These are phyloP conservation scores for Thamnophis elegans DNA, from an alignment of 2,797 vertebrate species.

Conservation along the genomic window DNA sequence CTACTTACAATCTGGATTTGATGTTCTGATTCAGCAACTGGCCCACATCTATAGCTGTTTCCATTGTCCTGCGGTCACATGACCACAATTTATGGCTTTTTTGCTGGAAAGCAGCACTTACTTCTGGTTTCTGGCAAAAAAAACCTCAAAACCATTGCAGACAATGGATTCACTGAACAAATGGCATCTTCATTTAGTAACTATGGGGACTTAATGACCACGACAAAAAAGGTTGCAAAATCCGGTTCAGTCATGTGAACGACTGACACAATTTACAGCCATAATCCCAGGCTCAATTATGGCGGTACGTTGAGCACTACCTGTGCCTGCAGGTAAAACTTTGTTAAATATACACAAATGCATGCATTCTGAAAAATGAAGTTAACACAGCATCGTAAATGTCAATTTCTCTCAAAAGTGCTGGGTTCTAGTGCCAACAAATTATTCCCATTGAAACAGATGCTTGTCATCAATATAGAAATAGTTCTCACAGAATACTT, in stretches of 20 bases:
- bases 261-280: background rate
- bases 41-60: background rate
- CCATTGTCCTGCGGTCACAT: background rate
- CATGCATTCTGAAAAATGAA: background rate
- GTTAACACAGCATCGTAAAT: background rate
- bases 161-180: background rate
- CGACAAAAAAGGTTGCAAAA: background rate
- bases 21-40: background rate
- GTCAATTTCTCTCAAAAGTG: background rate
- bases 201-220: background rate
- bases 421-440: background rate
- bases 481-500: background rate
- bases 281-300: background rate
- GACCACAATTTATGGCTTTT: background rate
- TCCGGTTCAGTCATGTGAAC: background rate
- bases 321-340: background rate
- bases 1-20: background rate
- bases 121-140: background rate
- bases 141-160: background rate
- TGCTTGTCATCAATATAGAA: background rate
- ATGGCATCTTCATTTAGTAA: background rate
- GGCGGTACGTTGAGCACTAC: background rate
- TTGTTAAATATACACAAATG: background rate
- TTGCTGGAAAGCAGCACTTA: background rate
- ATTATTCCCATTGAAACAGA: background rate